Base-by-base conservation (phyloP, 2,113 vertebrate genomes). In the Hylia prasina region DNA sequence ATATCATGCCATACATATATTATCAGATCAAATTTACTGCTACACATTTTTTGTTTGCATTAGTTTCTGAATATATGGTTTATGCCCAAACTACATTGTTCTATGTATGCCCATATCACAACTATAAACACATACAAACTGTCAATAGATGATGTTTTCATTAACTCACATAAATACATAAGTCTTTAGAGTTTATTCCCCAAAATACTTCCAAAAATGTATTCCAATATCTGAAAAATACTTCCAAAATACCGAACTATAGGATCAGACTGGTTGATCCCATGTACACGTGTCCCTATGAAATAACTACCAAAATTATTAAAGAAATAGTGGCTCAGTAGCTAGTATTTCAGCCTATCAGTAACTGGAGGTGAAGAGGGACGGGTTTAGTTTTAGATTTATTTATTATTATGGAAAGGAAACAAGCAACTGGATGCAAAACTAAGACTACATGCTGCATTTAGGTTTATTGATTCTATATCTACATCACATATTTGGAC, bases 221-320 rank as follows among this genome's bases (percentile, higher is more conserved):
- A 37, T 37, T 37, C 35, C 15, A 25, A 11, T 60, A 63, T 47
- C 42, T 51, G 8, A 72, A 35, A 91, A 33, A 58, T 3, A 57
- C 12, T 73, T 64, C 25, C 19, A 87, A 45, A 73, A 57, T 37
- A 63, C 11, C 30, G 63, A 47, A 69, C 12, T 10, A 37, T 5
- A 53, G 24, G 48, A 48, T 37, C 0, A 0, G 4, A 13, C 13
- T 58, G 44, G 19, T 37, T 64, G 31, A n/a, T 27, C 44, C n/a
- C 22, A 63, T 2, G 1, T 50, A 50, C 3, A 1, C 2, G 0
- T 28, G 10, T 15, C 14, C 45, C 40, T 35, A 10, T 24, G 28
- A 17, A 75, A 9, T 14, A 83, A 47, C 14, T 47, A n/a, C 7
- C 9, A 69, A 33, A 58, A 69, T 28, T 84, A 42, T 19, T 19